These are phyloP conservation scores for Drosophila triauraria DNA, from an alignment of 1,140 invertebrate genomes.

Conservation along the genomic window DNA sequence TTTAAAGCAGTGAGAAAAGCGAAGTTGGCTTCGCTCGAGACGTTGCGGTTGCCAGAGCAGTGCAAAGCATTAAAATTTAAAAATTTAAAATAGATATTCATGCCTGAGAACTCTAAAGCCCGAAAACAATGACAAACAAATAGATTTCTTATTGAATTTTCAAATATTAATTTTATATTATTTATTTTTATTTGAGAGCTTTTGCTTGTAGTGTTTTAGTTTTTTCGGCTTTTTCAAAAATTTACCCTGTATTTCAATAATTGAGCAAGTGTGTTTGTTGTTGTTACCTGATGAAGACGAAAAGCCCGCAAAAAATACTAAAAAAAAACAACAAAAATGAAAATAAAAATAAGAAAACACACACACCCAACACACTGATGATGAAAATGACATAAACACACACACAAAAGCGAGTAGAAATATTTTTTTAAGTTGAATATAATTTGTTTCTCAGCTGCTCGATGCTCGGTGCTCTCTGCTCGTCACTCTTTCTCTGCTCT, in stretches of 20 bases:
- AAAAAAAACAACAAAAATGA: neutral
- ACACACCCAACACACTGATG: constrained; percentile 28
- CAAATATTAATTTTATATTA: no score
- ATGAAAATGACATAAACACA: constrained; percentile 77
- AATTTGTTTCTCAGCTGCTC: constrained; percentile 71
- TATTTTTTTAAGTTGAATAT: constrained; percentile 75
- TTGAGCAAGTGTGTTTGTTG: constrained; percentile 63
- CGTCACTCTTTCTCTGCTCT: constrained; percentile 7
- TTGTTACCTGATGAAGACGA: constrained; percentile 64
- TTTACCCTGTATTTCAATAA: constrained; percentile 66
- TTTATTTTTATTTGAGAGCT: no score
- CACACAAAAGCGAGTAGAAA: constrained; percentile 21
- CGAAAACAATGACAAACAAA: no score
- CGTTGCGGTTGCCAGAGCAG: no score
- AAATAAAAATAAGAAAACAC: constrained; percentile 28
- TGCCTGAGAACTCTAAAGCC: no score
- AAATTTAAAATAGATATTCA: no score
- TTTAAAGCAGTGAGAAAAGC: no score
- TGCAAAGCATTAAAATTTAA: no score
- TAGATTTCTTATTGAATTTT: no score
- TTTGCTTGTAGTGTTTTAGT: neutral
- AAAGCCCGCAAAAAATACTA: constrained; percentile 67
- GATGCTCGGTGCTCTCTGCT: constrained; percentile 33
- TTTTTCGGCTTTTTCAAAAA: neutral
- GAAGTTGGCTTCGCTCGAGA: no score